Evolutionary conservation across 1,140 invertebrate species (phyloP), one percentile per base, ranked within the genome.

Genomic region (Stenopsyche tienmushanensis): DNA sequence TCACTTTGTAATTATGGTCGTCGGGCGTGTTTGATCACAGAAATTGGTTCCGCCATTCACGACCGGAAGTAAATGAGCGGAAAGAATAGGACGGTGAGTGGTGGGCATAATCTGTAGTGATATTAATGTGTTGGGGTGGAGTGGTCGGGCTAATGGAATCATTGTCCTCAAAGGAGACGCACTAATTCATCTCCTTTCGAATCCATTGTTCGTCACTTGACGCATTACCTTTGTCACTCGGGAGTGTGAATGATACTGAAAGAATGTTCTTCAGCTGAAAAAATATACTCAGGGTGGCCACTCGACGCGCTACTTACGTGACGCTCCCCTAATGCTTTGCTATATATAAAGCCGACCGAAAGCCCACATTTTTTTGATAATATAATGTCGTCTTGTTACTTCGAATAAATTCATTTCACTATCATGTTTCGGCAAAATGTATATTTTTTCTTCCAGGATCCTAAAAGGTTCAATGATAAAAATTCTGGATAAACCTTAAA

Each of bases 121-220:
- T 53, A 53, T 53, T 53, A 53, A 53, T 53, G 50, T 3, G 9
- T 29, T 3, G 50, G 15, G 9, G 50, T 24, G 5, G 9, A 23
- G 3, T 13, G 50, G 50, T n/a, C 20, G 5, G 3, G 18, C 24
- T 53, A 53, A 53, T 53, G 50, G 50, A 53, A 53, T 53, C 50
- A 53, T 53, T 53, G 50, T 53, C 15, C 17, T 21, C 1, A 17
- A 10, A 8, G 50, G 5, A 10, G 29, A 34, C 18, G 10, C 20
- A 25, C 50, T 53, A 53, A 53, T 53, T 53, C 50, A 53, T 53
- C 50, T 53, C 50, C 50, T 25, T 53, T 21, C 47, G 13, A 2
- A 23, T 17, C 50, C 50, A 53, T 53, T 53, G 50, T 53, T 13
- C 23, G 50, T 26, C 50, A 25, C 50, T 53, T 53, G 50, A 53